These are phyloP conservation scores for Dipodomys merriami DNA, from an alignment of 2,113 vertebrate genomes.

Conservation along the genomic window DNA sequence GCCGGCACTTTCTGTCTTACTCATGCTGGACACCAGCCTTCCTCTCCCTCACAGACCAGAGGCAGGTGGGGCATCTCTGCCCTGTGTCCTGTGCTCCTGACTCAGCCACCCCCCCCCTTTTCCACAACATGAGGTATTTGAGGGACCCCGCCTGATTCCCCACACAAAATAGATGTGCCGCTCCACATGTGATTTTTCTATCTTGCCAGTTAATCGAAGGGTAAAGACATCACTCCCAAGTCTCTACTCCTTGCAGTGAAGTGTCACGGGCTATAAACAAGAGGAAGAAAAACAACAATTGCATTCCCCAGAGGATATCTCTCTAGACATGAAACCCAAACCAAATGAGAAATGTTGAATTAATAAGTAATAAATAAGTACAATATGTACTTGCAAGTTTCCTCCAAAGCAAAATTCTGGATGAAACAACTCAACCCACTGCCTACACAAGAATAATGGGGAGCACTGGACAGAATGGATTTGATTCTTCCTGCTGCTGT, in stretches of 20 bases:
- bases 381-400: too few relatives aligned
- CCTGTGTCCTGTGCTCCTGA: background rate
- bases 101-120: background rate
- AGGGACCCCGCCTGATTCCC: background rate
- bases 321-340: background rate
- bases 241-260: background rate
- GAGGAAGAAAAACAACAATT: background rate
- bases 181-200: background rate
- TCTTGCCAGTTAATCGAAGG: background rate
- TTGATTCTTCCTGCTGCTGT: background rate
- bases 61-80: background rate
- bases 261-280: background rate
- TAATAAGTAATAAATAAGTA: background rate
- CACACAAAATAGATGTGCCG: too few relatives aligned
- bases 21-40: background rate
- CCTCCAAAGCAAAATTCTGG: background rate
- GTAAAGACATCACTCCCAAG: background rate
- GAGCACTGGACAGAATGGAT: accelerated
- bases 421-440: background rate
- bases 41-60: background rate
- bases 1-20: accelerated
- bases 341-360: background rate
- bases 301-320: background rate
- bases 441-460: accelerated
- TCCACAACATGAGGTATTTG: background rate